Evolutionary conservation across 2,888 invertebrate genomes (phyloP).

Genomic region (Stenoptilia bipunctidactyla): DNA sequence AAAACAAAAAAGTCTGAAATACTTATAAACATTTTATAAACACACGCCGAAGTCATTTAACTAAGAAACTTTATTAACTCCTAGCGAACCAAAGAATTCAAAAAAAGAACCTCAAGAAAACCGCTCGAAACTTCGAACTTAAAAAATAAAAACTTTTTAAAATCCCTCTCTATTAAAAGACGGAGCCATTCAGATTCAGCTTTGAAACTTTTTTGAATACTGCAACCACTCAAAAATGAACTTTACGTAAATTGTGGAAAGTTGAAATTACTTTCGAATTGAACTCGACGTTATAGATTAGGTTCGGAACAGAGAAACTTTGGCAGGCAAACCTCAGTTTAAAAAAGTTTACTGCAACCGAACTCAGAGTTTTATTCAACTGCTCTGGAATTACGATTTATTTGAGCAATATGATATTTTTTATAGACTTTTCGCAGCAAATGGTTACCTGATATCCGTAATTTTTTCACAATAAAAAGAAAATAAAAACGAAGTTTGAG

Average conservation of each 20-base stretch:
- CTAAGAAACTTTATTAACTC: no score
- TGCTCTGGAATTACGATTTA: slow-evolving; percentile 9
- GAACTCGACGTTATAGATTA: slow-evolving; percentile 32
- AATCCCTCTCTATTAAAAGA: slow-evolving; percentile 28
- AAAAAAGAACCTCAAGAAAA: slow-evolving; percentile 3
- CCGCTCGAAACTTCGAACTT: slow-evolving; percentile 6
- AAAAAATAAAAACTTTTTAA: slow-evolving; percentile 19
- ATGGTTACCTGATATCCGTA: no score
- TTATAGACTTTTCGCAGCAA: no score
- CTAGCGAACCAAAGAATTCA: no score
- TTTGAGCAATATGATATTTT: no score
- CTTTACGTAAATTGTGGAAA: slow-evolving; percentile 13
- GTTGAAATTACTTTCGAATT: slow-evolving; percentile 10
- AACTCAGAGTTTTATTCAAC: no score
- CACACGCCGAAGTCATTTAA: no score
- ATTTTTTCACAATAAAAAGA: no score
- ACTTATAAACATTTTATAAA: no score
- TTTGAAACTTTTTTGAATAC: slow-evolving; percentile 16
- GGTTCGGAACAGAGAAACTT: slow-evolving; percentile 29
- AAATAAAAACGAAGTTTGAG: no score
- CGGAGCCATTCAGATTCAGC: slow-evolving; percentile 21
- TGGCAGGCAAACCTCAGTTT: slow-evolving; percentile 11
- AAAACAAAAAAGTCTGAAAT: no score
- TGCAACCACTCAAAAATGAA: slow-evolving; percentile 7
- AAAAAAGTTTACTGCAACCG: neutral